A percentile compares a stretch with the other conserved stretches of the same genome.
These are phyloP conservation scores for Zootermopsis nevadensis DNA, from an alignment of 2,888 invertebrate species.

Conservation along the genomic window DNA sequence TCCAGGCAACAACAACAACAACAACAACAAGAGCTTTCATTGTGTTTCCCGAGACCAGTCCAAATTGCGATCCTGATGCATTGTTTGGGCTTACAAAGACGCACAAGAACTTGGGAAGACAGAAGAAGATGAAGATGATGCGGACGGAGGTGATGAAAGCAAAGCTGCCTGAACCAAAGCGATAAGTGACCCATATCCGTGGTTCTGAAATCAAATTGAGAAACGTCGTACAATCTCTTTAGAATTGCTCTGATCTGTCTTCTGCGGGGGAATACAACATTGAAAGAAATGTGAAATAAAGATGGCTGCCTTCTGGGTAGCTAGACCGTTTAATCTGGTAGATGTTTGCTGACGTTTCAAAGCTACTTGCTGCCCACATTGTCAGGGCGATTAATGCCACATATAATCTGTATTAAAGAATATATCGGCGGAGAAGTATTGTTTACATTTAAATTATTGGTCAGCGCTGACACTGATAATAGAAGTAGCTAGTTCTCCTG, in stretches of 20 bases:
- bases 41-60: conserved; percentile 2
- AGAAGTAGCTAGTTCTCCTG: no score
- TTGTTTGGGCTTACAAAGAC: conserved; percentile 35
- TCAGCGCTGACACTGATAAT: no score
- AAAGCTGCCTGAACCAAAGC: conserved; percentile 1
- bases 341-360: no score
- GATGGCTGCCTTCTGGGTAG: no score
- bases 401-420: no score
- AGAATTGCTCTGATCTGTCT: not conserved
- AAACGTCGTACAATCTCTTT: not conserved
- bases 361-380: no score
- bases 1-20: not conserved
- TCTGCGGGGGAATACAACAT: not conserved
- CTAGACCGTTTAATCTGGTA: no score
- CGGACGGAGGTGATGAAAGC: not conserved
- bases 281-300: no score
- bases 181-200: conserved; percentile 22
- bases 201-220: not conserved
- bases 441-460: no score
- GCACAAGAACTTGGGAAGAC: conserved; percentile 17
- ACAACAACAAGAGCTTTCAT: not conserved
- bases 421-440: no score
- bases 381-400: no score
- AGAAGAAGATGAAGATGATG: not conserved
- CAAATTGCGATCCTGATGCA: conserved; percentile 26